A percentile compares a stretch with the other conserved stretches of the same genome.
phyloP scores from a whole-genome alignment of 2,797 vertebrate species.

The Scolopax rusticola region DNA sequence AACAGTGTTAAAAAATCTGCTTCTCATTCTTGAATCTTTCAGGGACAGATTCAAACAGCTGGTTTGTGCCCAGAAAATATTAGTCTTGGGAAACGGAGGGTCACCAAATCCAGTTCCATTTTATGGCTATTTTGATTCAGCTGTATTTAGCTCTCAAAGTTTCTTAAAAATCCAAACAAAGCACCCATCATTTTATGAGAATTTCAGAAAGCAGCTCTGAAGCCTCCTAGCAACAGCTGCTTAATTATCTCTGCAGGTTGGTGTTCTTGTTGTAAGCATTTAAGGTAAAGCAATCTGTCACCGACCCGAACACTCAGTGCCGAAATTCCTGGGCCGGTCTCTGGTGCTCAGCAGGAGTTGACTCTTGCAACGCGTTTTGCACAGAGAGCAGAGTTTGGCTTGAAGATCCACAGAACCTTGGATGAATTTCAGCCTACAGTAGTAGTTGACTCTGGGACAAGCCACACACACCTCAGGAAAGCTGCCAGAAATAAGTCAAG shows the following conservation, averaged over 20 bases:
- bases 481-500: neutral
- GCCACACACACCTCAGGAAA: neutral
- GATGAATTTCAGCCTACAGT: neutral
- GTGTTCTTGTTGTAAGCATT: neutral
- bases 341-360: neutral
- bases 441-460: neutral
- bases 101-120: constrained; percentile 36
- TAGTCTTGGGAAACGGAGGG: neutral
- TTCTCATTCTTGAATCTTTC: neutral
- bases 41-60: neutral
- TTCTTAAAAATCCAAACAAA: constrained; percentile 36
- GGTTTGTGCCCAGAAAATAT: constrained; percentile 26
- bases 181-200: neutral
- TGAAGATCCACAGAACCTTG: neutral
- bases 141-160: neutral
- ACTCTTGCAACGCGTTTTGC: neutral
- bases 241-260: constrained; percentile 35
- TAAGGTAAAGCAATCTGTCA: neutral
- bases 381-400: constrained; percentile 22
- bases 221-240: constrained; percentile 34
- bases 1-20: neutral
- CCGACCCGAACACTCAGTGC: neutral
- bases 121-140: constrained; percentile 1
- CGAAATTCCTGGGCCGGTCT: neutral
- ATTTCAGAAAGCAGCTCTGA: constrained; percentile 15